Percentiles rank a stretch among this genome's conserved stretches.
Conservation (phyloP, 2,113 vertebrate species). For the Rhabdomys dilectus region DNA sequence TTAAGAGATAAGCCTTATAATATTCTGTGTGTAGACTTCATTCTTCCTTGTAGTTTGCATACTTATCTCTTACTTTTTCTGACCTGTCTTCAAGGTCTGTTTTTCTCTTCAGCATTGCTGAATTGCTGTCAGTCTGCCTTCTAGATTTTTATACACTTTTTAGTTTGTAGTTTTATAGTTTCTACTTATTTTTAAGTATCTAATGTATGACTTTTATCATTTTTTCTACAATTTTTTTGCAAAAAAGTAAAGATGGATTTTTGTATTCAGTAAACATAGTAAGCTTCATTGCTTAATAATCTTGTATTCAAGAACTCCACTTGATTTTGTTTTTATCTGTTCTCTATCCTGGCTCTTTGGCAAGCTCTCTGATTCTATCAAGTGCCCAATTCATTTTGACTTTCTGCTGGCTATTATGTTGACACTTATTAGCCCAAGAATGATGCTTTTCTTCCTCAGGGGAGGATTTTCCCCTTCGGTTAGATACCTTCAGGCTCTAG, state of each 20-base stretch:
- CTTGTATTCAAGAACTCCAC: background rate
- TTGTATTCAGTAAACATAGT: constrained; percentile 16
- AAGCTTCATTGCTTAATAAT: constrained; percentile 50
- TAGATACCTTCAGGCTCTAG: background rate
- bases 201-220: constrained; percentile 31
- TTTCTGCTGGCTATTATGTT: background rate
- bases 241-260: constrained; percentile 40
- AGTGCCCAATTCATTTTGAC: constrained; percentile 53
- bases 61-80: background rate
- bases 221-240: constrained; percentile 20
- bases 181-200: constrained; percentile 2
- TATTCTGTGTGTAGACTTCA: constrained; percentile 13
- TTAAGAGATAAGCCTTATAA: background rate
- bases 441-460: constrained; percentile 10
- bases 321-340: constrained; percentile 24
- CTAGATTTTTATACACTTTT: constrained; percentile 1
- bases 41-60: constrained; percentile 42
- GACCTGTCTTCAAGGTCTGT: background rate
- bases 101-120: background rate
- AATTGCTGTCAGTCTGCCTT: background rate
- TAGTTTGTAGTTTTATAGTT: background rate
- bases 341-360: constrained; percentile 34
- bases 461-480: constrained; percentile 10
- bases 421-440: background rate
- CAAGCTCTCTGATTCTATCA: constrained; percentile 1